These are phyloP conservation scores for Drosophila nr. perissopoda DNA, from an alignment of 2,888 invertebrate genomes.

Conservation along the genomic window DNA sequence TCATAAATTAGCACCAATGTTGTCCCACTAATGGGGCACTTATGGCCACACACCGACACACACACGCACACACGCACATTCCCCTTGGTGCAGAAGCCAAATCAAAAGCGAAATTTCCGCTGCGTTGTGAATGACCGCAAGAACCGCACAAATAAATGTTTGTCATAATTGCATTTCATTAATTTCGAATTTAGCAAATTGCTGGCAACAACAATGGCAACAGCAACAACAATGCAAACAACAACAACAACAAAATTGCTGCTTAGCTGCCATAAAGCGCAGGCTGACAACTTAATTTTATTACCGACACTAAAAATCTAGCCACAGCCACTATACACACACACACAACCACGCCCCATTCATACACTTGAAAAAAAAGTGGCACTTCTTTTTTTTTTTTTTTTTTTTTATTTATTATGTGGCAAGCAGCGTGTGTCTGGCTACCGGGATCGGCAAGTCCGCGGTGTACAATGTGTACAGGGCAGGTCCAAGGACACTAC, in stretches of 20 bases:
- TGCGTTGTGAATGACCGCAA: conserved; percentile 58
- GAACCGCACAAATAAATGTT: conserved; percentile 77
- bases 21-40: conserved; percentile 70
- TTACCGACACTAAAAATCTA: conserved; percentile 79
- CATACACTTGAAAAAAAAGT: conserved; percentile 1
- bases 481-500: too few species aligned
- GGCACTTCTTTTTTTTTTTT: neutral
- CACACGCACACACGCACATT: neutral
- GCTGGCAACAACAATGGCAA: conserved; percentile 49
- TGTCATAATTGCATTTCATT: conserved; percentile 83
- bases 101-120: conserved; percentile 44
- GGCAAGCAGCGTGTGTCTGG: too few species aligned
- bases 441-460: too few species aligned
- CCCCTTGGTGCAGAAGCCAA: conserved; percentile 24
- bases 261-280: conserved; percentile 67
- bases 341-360: conserved; percentile 8
- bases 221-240: conserved; percentile 18
- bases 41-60: conserved; percentile 36
- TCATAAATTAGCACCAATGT: conserved; percentile 56
- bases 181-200: conserved; percentile 83
- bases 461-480: too few species aligned
- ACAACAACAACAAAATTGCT: conserved; percentile 44
- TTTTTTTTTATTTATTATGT: too few species aligned
- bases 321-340: conserved; percentile 63
- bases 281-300: conserved; percentile 79